These are phyloP conservation scores for Pelagia noctiluca DNA, from an alignment of 30 jellyfish, hydroid and myxozoan species.

Conservation along the genomic window DNA sequence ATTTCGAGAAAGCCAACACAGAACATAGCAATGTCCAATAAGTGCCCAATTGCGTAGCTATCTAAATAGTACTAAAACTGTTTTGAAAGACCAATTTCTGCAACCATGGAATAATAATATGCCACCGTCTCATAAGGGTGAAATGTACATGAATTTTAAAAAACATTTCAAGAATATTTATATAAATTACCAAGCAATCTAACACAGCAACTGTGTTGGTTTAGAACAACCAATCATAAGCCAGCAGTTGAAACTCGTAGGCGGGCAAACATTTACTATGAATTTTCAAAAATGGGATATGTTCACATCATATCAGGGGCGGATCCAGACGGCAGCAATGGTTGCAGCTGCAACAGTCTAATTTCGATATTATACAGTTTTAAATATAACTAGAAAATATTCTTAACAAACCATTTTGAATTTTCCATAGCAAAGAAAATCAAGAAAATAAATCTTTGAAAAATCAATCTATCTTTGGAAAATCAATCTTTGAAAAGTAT, in stretches of 20 bases:
- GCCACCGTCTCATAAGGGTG: conserved; percentile 9
- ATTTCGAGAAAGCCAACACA: too few species aligned
- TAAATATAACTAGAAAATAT: too few species aligned
- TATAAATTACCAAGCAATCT: background rate
- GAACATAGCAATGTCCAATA: too few species aligned
- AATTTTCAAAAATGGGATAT: background rate
- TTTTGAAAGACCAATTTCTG: conserved; percentile 2
- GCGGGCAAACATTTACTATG: background rate
- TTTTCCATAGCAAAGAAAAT: too few species aligned
- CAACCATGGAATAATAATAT: background rate
- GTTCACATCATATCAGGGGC: background rate
- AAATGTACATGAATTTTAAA: background rate
- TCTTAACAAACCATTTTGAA: too few species aligned
- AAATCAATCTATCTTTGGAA: too few species aligned
- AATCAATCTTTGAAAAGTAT: too few species aligned
- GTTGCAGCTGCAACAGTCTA: too few species aligned
- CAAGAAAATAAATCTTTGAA: too few species aligned
- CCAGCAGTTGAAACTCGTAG: background rate
- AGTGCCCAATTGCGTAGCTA: background rate
- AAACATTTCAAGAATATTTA: background rate
- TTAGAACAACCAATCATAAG: background rate
- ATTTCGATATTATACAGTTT: too few species aligned
- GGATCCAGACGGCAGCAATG: too few species aligned
- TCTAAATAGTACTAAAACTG: background rate
- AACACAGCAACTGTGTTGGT: background rate